These are phyloP conservation scores for Rhingia campestris DNA, from an alignment of 2,888 invertebrate species.

Conservation along the genomic window DNA sequence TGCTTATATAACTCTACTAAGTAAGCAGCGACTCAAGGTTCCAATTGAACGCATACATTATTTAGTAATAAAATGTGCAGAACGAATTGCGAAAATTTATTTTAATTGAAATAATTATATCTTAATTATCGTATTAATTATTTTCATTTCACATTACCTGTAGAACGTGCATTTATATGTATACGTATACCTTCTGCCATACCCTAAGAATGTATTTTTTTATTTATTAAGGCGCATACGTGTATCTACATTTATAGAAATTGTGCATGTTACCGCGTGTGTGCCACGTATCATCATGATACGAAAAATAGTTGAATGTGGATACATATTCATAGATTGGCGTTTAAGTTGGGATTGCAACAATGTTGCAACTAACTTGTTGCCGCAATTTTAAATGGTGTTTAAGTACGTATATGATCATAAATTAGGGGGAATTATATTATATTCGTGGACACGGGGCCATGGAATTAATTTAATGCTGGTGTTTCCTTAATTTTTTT, in stretches of 20 bases:
- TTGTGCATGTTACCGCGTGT: constrained; percentile 4
- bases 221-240: constrained; percentile 17
- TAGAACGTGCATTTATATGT: too few species aligned
- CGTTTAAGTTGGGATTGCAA: constrained; percentile 30
- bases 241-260: not conserved
- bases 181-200: not conserved
- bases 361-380: constrained; percentile 46
- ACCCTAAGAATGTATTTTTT: constrained; percentile 16
- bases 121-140: constrained; percentile 80
- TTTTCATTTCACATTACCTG: constrained; percentile 74
- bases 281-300: constrained; percentile 1
- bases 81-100: constrained; percentile 59
- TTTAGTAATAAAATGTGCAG: not conserved
- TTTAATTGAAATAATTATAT: constrained; percentile 81
- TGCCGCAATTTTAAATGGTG: not conserved
- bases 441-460: not conserved
- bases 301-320: constrained; percentile 20
- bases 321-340: constrained; percentile 45
- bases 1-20: not conserved
- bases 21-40: not conserved
- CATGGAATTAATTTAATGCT: not conserved
- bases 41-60: constrained; percentile 13
- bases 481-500: not conserved
- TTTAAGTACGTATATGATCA: constrained; percentile 10
- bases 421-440: not conserved